Conservation (phyloP, 1,140 invertebrate species). For the Euwallacea similis region DNA sequence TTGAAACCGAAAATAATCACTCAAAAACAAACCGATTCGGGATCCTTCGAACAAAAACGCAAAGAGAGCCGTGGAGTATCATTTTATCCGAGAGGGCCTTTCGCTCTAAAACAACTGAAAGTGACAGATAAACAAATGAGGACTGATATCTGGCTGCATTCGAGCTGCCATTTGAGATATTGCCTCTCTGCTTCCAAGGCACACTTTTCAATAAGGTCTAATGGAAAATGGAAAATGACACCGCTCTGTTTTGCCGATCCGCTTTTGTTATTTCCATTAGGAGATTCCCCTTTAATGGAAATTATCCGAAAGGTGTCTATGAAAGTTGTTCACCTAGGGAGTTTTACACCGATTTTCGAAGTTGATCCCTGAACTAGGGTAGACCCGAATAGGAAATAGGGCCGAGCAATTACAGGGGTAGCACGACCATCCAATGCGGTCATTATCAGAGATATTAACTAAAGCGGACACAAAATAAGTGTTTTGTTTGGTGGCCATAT, state of each 20-base stretch:
- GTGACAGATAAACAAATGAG: constrained; percentile 53
- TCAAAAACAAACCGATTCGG: constrained; percentile 31
- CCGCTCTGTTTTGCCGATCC: constrained; percentile 1
- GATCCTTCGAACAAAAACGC: constrained; percentile 37
- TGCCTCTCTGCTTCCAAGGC: constrained; percentile 42
- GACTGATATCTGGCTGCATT: constrained; percentile 50
- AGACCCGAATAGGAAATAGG: constrained; percentile 5
- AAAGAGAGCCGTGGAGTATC: constrained; percentile 37
- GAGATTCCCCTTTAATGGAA: constrained; percentile 1
- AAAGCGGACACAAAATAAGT: constrained; percentile 4
- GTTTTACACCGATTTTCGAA: constrained; percentile 14
- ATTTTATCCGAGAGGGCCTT: constrained; percentile 28
- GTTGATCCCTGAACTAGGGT: neutral
- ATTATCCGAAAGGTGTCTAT: constrained; percentile 8
- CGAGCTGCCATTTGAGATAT: constrained; percentile 51
- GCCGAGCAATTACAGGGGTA: constrained; percentile 6
- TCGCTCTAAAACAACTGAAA: constrained; percentile 47
- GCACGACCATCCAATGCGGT: neutral
- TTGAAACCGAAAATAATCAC: constrained; percentile 34
- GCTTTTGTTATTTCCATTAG: constrained; percentile 5
- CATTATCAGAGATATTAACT: constrained; percentile 11
- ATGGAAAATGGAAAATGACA: constrained; percentile 47
- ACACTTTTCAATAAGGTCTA: constrained; percentile 54
- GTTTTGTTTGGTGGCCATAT: neutral
- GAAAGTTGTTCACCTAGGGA: neutral